These are phyloP conservation scores for Tautogolabrus adspersus DNA, from an alignment of 2,113 vertebrate species.

Conservation along the genomic window DNA sequence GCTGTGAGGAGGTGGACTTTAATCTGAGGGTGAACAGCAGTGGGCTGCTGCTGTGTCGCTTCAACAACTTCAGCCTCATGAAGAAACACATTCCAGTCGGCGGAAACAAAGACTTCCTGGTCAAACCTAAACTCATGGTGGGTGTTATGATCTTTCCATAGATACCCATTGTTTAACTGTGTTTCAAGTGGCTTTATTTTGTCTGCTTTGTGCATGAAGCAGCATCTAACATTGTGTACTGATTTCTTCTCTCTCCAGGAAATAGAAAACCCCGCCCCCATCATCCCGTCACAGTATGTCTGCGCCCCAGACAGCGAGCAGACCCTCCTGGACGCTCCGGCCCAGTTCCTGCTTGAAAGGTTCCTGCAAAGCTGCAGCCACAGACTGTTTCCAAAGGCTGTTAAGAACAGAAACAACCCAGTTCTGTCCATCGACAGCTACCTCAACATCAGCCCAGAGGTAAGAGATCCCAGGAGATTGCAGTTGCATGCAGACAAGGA, in stretches of 20 bases:
- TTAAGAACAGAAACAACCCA: constrained; percentile 90
- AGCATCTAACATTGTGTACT: not conserved
- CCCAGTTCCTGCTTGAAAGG: constrained; percentile 96
- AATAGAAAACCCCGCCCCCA: constrained; percentile 85
- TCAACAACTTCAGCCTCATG: constrained; percentile 97
- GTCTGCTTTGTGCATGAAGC: not conserved
- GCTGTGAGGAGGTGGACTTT: constrained; percentile 97
- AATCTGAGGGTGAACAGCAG: constrained; percentile 95
- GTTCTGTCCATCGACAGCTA: constrained; percentile 97
- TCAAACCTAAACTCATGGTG: constrained; percentile 95
- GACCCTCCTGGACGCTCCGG: constrained; percentile 91
- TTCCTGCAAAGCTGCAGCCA: constrained; percentile 94
- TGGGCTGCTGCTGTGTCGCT: constrained; percentile 94
- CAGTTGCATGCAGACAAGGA: constrained; percentile 10
- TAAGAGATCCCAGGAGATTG: constrained; percentile 66
- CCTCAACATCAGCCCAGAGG: constrained; percentile 95
- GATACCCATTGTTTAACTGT: not conserved
- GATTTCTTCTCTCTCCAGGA: constrained; percentile 78
- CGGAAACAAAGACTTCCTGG: constrained; percentile 90
- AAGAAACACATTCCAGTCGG: constrained; percentile 96
- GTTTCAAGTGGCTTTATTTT: not conserved
- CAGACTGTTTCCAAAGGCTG: constrained; percentile 93
- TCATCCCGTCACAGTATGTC: constrained; percentile 93
- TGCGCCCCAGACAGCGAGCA: constrained; percentile 98
- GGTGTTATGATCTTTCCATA: constrained; percentile 30